Conservation (phyloP, 1,140 invertebrate species). For the Pectinophora gossypiella region DNA sequence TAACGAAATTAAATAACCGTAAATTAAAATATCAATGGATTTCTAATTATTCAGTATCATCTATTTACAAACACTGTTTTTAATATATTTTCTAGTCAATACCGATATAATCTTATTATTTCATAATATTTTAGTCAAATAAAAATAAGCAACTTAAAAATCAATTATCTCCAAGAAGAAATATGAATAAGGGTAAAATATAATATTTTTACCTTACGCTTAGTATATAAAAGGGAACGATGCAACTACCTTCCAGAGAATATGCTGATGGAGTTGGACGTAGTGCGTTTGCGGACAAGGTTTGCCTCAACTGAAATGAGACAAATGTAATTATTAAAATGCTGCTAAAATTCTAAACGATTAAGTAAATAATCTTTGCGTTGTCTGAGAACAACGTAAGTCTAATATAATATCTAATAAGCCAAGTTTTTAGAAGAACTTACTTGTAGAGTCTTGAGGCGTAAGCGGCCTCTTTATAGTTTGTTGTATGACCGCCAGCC, state of each 20-base stretch:
- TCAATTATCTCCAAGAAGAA: no score
- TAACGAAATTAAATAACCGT: neutral
- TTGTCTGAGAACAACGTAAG: no score
- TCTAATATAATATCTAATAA: no score
- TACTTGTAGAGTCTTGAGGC: conserved; percentile 87
- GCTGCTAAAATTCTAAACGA: no score
- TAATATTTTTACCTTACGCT: no score
- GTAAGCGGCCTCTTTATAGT: conserved; percentile 87
- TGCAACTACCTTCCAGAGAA: conserved; percentile 79
- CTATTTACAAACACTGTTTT: no score
- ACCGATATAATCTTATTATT: no score
- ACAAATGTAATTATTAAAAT: conserved; percentile 14
- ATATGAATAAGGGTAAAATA: no score
- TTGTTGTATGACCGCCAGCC: conserved; percentile 86
- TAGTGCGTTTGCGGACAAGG: conserved; percentile 82
- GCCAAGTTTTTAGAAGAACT: conserved; percentile 62
- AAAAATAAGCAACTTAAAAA: no score
- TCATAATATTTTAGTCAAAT: no score
- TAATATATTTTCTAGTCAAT: no score
- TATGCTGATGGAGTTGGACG: conserved; percentile 83
- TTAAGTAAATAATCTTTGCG: no score
- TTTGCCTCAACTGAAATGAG: conserved; percentile 82
- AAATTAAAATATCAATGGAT: neutral
- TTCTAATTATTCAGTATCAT: neutral
- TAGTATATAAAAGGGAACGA: neutral